phyloP scores from a whole-genome alignment of 2,797 vertebrate genomes.

The Xerus rutilus region DNA sequence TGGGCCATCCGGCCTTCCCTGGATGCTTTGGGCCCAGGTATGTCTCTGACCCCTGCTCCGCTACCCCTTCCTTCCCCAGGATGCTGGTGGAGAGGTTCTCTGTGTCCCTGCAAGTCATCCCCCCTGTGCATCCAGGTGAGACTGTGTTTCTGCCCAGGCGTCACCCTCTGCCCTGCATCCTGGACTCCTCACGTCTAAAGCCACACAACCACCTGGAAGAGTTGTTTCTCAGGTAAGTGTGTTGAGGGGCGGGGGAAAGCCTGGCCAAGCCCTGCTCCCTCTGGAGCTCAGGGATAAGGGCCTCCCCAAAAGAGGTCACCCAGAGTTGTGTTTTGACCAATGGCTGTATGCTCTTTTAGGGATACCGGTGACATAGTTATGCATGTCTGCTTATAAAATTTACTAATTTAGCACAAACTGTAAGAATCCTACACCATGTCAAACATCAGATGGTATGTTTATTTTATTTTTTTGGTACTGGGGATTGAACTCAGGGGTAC shows the following conservation, averaged over 20 bases:
- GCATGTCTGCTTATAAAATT: neutral
- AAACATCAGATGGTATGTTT: neutral
- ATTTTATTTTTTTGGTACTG: too few species aligned
- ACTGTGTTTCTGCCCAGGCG: constrained; percentile 45
- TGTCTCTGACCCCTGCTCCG: accelerated
- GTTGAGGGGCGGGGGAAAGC: accelerated
- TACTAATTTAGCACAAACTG: neutral
- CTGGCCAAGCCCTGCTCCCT: neutral
- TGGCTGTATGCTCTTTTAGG: neutral
- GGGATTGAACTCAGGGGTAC: too few species aligned
- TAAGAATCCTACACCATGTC: neutral
- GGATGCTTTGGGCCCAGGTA: neutral
- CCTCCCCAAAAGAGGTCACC: neutral
- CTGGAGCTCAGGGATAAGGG: neutral
- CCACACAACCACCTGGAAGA: constrained; percentile 73
- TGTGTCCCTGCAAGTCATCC: neutral
- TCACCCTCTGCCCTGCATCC: neutral
- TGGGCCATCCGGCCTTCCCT: neutral
- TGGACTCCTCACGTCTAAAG: constrained; percentile 57
- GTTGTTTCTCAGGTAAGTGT: constrained; percentile 74
- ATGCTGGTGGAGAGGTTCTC: constrained; percentile 70
- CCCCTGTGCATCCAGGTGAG: constrained; percentile 76
- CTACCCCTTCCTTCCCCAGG: constrained; percentile 55
- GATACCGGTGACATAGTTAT: neutral
- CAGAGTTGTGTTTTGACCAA: neutral